A percentile compares a stretch with the other conserved stretches of the same genome.
phyloP scores from a whole-genome alignment of 2,113 vertebrate genomes.

The Pangasianodon gigas region DNA sequence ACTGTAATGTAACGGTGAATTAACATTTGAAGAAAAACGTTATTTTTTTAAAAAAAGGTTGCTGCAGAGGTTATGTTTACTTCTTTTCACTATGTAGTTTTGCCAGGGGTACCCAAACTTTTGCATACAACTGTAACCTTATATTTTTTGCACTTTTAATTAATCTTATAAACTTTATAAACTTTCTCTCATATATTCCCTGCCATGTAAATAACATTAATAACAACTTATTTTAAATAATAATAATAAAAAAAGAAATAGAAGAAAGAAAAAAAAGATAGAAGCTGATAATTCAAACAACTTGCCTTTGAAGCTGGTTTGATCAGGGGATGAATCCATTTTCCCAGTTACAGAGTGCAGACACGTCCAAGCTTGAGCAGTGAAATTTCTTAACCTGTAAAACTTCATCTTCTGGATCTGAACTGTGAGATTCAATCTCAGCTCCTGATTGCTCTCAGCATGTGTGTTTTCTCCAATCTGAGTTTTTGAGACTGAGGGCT shows the following conservation, averaged over 20 bases:
- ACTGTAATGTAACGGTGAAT: no score
- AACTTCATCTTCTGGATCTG: neutral
- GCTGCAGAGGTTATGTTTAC: neutral
- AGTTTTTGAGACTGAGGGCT: neutral
- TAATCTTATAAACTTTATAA: neutral
- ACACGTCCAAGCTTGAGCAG: neutral
- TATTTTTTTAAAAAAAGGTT: no score
- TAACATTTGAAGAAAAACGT: neutral
- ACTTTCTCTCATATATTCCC: neutral
- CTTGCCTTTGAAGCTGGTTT: neutral
- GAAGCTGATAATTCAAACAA: neutral
- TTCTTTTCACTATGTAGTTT: no score
- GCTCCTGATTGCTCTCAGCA: conserved; percentile 15
- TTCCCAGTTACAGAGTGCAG: neutral
- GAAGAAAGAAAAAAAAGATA: neutral
- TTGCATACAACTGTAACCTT: neutral
- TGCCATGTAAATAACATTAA: neutral
- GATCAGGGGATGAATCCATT: neutral
- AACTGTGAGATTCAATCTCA: neutral
- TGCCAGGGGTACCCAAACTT: no score
- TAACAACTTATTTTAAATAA: neutral
- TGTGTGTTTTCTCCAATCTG: neutral
- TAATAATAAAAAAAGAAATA: neutral
- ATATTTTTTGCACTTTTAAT: neutral
- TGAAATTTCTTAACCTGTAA: neutral